Base-by-base conservation (phyloP, 2,797 vertebrate genomes). In the Heteromormyrus szaboi region DNA sequence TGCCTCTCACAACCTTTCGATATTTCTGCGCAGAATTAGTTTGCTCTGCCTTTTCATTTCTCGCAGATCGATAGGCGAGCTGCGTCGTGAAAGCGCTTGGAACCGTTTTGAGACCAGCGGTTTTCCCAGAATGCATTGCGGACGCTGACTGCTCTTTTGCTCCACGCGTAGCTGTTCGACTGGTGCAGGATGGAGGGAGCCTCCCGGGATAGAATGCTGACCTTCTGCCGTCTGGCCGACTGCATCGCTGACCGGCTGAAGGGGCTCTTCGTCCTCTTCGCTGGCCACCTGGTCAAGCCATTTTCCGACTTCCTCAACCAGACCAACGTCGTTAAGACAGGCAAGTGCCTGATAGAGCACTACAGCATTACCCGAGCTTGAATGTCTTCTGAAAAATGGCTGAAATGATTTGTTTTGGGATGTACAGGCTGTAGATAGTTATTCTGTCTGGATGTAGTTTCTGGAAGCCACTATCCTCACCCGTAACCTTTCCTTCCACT, bases 261-360 rank as follows among this genome's bases (percentile, higher is more conserved):
- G 91, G 97, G 98, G 1, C 96, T 99, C 79, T 99, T 99, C 85
- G 96, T 96, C 7, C 94, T 99, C 29, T 99, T 99, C 86, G 97
- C 98, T 0, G 98, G 98, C 12, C 98, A 98, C 88, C 93, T 99
- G 90, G 96, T 99, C 90, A 99, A 98, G 88, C 96, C 97, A 0
- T 95, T 98, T 76, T 95, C 97, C 0, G 97, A 98, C 51, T 94
- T 97, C 5, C 94, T 99, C 90, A 95, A 93, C 68, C 95, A 96
- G 72, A 95, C 95, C 88, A 96, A 97, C 92, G 9, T 92, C 81
- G 92, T 95, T 46, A 95, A 96, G 92, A 96, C 96, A 29, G 97
- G 98, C 98, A 89, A 89, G 93, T 92, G 56, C 17, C 11, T 17
- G 37, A n/a, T 12, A n/a, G 37, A 17, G 33, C 19, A n/a, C 56